Evolutionary conservation across 2,113 vertebrate species (phyloP).

Genomic region (Anser brachyrhynchus): DNA sequence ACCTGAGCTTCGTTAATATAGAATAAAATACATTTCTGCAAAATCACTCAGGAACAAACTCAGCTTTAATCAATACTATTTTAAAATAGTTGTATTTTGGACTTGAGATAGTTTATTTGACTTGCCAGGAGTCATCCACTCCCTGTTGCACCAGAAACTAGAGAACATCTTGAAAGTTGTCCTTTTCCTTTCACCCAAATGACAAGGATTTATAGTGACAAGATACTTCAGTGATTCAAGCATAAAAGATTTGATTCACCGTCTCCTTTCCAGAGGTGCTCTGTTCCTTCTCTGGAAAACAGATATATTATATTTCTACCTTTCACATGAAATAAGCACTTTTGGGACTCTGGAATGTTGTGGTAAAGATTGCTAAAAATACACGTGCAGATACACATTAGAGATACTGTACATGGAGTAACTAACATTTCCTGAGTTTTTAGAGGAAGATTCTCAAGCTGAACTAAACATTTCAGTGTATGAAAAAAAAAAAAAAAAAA

Average conservation of each 20-base stretch:
- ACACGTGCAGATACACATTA: not conserved
- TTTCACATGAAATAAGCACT: not conserved
- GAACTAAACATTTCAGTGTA: not conserved
- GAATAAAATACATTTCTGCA: not conserved
- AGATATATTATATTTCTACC: not conserved
- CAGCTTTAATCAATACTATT: not conserved
- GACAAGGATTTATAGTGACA: conserved; percentile 21
- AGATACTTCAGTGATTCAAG: not conserved
- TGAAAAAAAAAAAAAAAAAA: conserved; percentile 38
- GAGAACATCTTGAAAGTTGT: not conserved
- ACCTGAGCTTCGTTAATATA: not conserved
- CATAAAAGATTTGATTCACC: not conserved
- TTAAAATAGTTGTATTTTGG: not conserved
- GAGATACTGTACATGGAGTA: not conserved
- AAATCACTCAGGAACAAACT: not conserved
- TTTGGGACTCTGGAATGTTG: not conserved
- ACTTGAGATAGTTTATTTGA: not conserved
- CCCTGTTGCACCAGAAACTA: not conserved
- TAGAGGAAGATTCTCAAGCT: not conserved
- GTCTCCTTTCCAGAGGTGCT: not conserved
- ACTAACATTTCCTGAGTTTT: not conserved
- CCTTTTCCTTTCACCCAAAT: not conserved
- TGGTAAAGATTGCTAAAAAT: not conserved
- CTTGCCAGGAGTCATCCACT: not conserved
- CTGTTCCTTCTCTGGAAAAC: not conserved